Evolutionary conservation across 2,113 vertebrate genomes (phyloP).

Genomic region (Tinamus guttatus): DNA sequence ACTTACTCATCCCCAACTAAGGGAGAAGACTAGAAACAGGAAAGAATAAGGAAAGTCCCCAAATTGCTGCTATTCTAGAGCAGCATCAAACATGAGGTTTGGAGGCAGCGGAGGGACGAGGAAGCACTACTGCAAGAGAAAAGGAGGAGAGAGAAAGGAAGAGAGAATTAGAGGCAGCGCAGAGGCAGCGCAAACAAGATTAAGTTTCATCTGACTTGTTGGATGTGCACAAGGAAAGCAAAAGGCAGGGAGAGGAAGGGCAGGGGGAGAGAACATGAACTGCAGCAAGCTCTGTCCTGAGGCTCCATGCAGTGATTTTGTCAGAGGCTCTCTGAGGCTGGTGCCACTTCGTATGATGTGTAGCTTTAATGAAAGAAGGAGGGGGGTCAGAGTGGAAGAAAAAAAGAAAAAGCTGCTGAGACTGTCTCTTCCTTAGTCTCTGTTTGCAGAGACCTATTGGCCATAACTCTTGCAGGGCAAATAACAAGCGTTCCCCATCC

Average conservation of each 20-base stretch:
- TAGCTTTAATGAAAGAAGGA: slow-evolving; percentile 73
- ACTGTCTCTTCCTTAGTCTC: slow-evolving; percentile 58
- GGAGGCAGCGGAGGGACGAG: slow-evolving; percentile 38
- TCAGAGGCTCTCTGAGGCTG: slow-evolving; percentile 32
- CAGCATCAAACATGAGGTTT: neutral
- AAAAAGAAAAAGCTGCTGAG: slow-evolving; percentile 41
- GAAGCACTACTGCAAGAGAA: neutral
- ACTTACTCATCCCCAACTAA: slow-evolving; percentile 64
- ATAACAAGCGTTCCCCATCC: slow-evolving; percentile 65
- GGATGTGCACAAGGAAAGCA: slow-evolving; percentile 33
- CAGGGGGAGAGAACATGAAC: slow-evolving; percentile 40
- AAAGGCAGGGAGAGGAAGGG: slow-evolving; percentile 36
- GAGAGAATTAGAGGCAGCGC: slow-evolving; percentile 27
- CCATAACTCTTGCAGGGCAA: slow-evolving; percentile 72
- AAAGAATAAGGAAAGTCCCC: slow-evolving; percentile 66
- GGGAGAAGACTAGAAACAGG: slow-evolving; percentile 67
- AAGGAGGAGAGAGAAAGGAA: slow-evolving; percentile 10
- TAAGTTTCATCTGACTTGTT: slow-evolving; percentile 67
- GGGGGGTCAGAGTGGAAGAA: neutral
- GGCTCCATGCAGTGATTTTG: slow-evolving; percentile 49
- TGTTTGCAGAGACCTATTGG: slow-evolving; percentile 52
- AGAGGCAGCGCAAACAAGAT: slow-evolving; percentile 52
- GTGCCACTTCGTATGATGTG: slow-evolving; percentile 61
- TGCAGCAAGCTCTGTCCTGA: slow-evolving; percentile 55
- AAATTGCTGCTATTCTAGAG: slow-evolving; percentile 61